Base-by-base conservation (phyloP, 92 coral and sea anemone genomes). In the Epizoanthus scotinus region DNA sequence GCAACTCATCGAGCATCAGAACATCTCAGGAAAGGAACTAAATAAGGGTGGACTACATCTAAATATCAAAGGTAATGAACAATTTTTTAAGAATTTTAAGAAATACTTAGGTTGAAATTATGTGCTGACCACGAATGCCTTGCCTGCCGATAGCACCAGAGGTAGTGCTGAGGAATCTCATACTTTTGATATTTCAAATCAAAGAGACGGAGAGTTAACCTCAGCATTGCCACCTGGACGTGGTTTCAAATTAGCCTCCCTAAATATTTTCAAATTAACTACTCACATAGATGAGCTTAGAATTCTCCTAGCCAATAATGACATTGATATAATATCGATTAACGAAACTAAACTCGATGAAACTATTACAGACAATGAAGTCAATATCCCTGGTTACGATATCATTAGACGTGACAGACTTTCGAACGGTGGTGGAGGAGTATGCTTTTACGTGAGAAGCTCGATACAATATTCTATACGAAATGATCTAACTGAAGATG, bases 271-370 rank as follows among this genome's bases (percentile, higher is more conserved):
- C 73, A 81, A 71, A 29, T 47, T 79, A 79, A 63, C 36, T 18
- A 77, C 82, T 78, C 65, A 78, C 69, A 63, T 29, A 78, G 82
- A 78, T 67, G 50, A 79, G 38, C 71, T 79, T 27, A 79, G 83
- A 79, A 64, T 79, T 75, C 86, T 83, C 19, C 70, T 73, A 83
- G 81, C 81, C 49, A 74, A 79, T 47, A 79, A 79, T 58, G 50
- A 77, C 42, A 57, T 86, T 49, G 77, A 86, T 86, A 81, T 86
- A 59, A 64, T 86, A 67, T 83, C 83, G 49, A 86, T 82, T 74
- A 82, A 73, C 58, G 90, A 86, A 82, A 86, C 90, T 57, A 86
- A 86, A 73, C 86, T 82, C 70, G 71, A 73, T 66, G 86, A 73
- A 73, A 29, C 63, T 14, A 82, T 59, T 70, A n/a, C 63, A 19